Evolutionary conservation across 2,113 vertebrate species (phyloP), one percentile per base, ranked within the genome.

Genomic region (Gopherus evgoodei): DNA sequence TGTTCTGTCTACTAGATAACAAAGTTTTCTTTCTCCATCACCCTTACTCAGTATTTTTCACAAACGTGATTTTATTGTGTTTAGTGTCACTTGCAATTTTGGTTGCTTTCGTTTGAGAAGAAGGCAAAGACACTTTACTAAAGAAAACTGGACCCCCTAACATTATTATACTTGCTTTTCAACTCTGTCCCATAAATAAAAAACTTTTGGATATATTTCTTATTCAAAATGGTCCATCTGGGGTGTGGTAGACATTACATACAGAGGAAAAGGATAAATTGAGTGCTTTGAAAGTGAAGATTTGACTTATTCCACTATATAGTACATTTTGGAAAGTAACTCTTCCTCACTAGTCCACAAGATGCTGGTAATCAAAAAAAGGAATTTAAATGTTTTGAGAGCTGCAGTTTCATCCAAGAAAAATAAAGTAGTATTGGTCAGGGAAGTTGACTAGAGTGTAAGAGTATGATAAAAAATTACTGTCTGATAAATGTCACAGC

Each of bases 181-280:
- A 75, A 5, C 52, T 90, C 35, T 79, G 56, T 65, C 19, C 85
- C 59, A 72, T 85, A 89, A 88, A 90, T 75, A 24, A 91, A 19
- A 79, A 42, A 50, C 21, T 24, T 22, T 75, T 3, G 3, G 21
- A 79, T 85, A n/a, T 5, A 75, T 92, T 90, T 81, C 25, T 62
- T 44, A 44, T 76, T 76, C 72, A 76, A 8, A 76, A 76, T 44
- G 11, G 12, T 44, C 21, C 22, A 44, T 44, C 24, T 42, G 19
- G 38, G 22, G 11, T 3, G 1, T 44, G 72, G 3, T 27, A 76
- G 24, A 25, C 19, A 44, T 76, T 76, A 76, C 10, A 76, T 44
- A 44, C 42, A 76, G 21, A 76, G 24, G 35, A 44, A 44, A 42
- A 12, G 72, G 38, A 76, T 76, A 44, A 76, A 44, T 76, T 24